These are phyloP conservation scores for Raja brachyura DNA, from an alignment of 2,113 vertebrate genomes.

Conservation along the genomic window DNA sequence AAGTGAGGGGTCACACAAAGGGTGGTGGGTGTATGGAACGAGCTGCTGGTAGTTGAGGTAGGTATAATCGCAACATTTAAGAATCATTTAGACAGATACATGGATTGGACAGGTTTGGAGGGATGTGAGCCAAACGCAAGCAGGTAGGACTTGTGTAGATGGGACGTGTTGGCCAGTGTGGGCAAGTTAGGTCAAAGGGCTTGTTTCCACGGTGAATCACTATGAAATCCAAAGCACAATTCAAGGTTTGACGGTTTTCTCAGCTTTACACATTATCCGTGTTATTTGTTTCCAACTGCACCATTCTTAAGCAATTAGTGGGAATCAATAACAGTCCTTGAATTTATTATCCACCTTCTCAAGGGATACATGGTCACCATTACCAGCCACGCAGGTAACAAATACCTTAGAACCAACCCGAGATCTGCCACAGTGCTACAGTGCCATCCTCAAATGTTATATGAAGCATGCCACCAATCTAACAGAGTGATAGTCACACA, in stretches of 20 bases:
- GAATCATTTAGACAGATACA: no score
- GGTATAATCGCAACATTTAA: no score
- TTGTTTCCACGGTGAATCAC: no score
- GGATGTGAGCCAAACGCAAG: no score
- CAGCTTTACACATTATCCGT: background rate
- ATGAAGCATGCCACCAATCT: background rate
- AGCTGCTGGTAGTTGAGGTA: no score
- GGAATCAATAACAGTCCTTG: background rate
- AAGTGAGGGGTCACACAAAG: no score
- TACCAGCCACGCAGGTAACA: background rate
- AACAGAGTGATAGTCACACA: no score
- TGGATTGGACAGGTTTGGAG: no score
- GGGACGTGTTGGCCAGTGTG: no score
- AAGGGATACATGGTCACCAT: background rate
- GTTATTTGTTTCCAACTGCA: background rate
- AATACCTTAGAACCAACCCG: background rate
- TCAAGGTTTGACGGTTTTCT: background rate
- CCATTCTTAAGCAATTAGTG: background rate
- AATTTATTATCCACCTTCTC: background rate
- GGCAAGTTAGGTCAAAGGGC: no score
- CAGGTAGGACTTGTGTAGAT: no score
- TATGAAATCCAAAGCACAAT: background rate
- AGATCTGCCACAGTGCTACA: background rate
- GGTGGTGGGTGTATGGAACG: no score
- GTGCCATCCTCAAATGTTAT: background rate